Evolutionary conservation across 2,113 vertebrate genomes (phyloP), one percentile per base, ranked within the genome.

Genomic region (Grallaria varia): DNA sequence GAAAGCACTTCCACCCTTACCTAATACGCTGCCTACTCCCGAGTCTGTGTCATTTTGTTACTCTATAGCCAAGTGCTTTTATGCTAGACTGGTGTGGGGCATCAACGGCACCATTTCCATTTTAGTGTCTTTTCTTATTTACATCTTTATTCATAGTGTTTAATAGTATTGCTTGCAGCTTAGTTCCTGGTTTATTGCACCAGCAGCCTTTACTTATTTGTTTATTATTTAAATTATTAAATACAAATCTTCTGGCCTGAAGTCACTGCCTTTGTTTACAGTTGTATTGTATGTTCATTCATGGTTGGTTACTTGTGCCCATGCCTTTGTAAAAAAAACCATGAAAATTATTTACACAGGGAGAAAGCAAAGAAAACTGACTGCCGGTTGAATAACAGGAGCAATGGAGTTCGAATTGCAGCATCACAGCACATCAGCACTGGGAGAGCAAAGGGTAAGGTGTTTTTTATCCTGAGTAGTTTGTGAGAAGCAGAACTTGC

Each of bases 371-470:
- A 98, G 97, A 98, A 98, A 88, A 66, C 86, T 21, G 98, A 98
- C 93, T 96, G 84, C 77, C 95, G 97, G 49, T 52, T 98, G 95
- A 96, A 45, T 44, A 97, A 94, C 84, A 98, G 98, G 89, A 87
- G 97, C 39, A 99, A 99, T 6, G 98, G 99, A 18, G 71, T 98
- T 74, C 78, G 97, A 90, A 74, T 97, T 28, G 93, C 97, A 40
- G 44, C 97, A 20, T 88, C 97, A 73, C 98, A 96, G 85, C 97
- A 95, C 66, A 67, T 96, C 58, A 96, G 77, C n/a, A 88, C 96
- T 25, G 94, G 96, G 14, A 31, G 96, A 82, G 96, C 92, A 77
- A 99, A 98, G 98, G 99, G 99, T 99, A 95, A 97, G 93, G 21
- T n/a, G 25, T 39, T 40, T 86, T 59, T 92, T 25, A n/a, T 87